Base-by-base conservation (phyloP, 2,888 invertebrate species). In the Tinea trinotella region DNA sequence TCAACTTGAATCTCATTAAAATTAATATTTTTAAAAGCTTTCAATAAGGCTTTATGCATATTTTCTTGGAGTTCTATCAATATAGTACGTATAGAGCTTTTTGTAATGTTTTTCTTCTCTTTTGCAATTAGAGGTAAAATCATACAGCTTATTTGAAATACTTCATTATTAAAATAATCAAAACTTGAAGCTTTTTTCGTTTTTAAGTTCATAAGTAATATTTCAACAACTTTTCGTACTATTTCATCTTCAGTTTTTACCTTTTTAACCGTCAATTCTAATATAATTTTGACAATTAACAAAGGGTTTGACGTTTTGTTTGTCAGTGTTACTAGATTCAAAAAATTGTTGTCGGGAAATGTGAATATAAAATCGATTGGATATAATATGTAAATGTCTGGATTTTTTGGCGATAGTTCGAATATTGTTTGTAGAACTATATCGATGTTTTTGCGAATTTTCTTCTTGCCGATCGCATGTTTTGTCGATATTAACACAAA, bases 11-110 rank as follows among this genome's bases (percentile, higher is more conserved):
- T 59, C 61, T 63, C 64, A 24, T 61, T 61, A 61, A 84, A 84
- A 63, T 80, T 67, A 0, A 82, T 70, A 54, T 66, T 74, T 66
- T 73, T 77, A 52, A 85, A 81, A 0, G 74, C 70, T 53, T 80
- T 67, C 6, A 84, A 58, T 59, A 85, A 64, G 0, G 67, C 62
- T 53, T 67, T 70, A 55, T 83, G 77, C 48, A 85, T 58, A 60
- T 79, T 76, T 55, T 85, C 84, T 67, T 84, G 84, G 57, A 83
- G 58, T 56, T 78, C 73, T 0, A 83, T 77, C 59, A 85, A 63
- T 55, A 83, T 78, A 0, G 83, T 76, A 60, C 83, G 67, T 30
- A 66, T 74, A 0, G 72, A 72, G 36, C 82, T 76, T 0, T 70
- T 64, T 0, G 79, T 81, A 30, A 81, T 75, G 0, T 70, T 65